Base-by-base conservation (phyloP, 1,140 invertebrate genomes). In the Capitella teleta region DNA sequence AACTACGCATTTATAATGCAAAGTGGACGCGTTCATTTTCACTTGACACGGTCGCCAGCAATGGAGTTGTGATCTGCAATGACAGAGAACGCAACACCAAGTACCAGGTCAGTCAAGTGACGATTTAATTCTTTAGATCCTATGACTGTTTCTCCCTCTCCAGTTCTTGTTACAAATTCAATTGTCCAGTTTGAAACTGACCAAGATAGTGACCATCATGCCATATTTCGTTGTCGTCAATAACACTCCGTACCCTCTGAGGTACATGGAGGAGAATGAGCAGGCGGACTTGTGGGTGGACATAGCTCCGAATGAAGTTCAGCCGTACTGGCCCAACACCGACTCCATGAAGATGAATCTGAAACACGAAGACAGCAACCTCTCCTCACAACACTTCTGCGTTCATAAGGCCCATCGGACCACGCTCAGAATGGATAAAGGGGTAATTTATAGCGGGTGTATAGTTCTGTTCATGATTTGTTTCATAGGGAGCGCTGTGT, bases 241-340 rank as follows among this genome's bases (percentile, higher is more conserved):
- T 54, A 80, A 82, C 54, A 83, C 81, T 0, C 77, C 77, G 51
- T 76, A 77, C 52, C 76, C 79, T 36, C 66, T 89, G 18, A 71
- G 84, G 23, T 87, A 83, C 66, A 87, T 87, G 85, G 85, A 89
- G 61, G 80, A 86, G 58, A 87, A 87, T 60, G 84, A 86, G 61
- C 77, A 82, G 34, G 83, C 84, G 0, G 85, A 89, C 69, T 70
- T 87, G 0, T 89, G 85, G 86, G 79, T 83, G 36, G 85, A 89
- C 69, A 70, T 87, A 24, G 66, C 75, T 3, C 79, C 82, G 2
- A 74, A 77, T 43, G 82, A 86, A 66, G 77, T 78, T 65, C 70
- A 79, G 5, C 76, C 84, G 12, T 87, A 85, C 64, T 87, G 84
- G 84, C 85, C 85, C 0, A 81, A 82, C 53, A 87, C 85, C 0